Conservation (phyloP, 1,140 invertebrate genomes). For the Helicoverpa armigera region DNA sequence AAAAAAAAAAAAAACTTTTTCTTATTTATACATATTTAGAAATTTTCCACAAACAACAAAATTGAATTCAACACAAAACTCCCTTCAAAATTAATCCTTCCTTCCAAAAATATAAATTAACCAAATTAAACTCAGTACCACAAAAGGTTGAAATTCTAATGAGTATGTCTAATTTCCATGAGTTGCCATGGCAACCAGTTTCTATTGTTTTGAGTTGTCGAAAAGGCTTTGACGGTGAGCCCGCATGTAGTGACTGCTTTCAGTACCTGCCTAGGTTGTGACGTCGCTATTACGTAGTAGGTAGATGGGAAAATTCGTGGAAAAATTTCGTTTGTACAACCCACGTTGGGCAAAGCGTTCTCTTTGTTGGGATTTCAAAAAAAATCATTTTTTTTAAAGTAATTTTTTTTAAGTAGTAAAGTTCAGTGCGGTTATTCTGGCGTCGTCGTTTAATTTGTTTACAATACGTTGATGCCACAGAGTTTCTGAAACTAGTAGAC, state of each 20-base stretch:
- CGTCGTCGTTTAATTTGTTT: too few relatives aligned
- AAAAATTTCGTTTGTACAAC: background rate
- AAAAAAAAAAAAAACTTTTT: too few relatives aligned
- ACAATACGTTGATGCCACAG: too few relatives aligned
- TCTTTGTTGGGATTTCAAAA: background rate
- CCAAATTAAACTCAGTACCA: background rate
- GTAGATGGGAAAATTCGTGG: background rate
- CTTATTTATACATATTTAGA: too few relatives aligned
- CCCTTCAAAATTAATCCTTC: background rate
- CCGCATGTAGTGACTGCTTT: constrained; percentile 22
- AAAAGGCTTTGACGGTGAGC: constrained; percentile 37
- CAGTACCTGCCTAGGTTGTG: background rate
- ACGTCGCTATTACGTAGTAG: background rate
- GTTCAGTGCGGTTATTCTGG: too few relatives aligned
- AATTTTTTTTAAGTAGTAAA: too few relatives aligned
- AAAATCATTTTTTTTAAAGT: too few relatives aligned
- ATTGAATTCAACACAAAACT: background rate
- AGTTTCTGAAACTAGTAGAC: too few relatives aligned
- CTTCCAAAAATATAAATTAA: background rate
- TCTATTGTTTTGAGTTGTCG: constrained; percentile 35
- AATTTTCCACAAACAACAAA: background rate
- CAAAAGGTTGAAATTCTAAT: constrained; percentile 28
- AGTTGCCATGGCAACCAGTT: constrained; percentile 6
- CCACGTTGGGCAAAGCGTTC: background rate
- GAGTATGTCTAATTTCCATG: constrained; percentile 31